Evolutionary conservation across 1,140 invertebrate species (phyloP).

Genomic region (Sarcophaga bullata): DNA sequence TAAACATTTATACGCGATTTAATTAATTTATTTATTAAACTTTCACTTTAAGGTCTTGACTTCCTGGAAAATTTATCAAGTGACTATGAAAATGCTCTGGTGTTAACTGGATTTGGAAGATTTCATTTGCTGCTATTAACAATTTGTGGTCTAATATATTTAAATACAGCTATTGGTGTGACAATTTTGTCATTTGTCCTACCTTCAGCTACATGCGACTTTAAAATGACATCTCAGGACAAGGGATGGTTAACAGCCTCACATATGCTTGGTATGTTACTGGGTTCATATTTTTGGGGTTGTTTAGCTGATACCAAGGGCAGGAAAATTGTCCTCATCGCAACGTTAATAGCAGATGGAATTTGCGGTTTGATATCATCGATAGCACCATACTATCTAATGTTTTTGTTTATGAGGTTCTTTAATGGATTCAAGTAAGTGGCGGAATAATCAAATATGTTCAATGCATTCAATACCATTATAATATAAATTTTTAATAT

Average conservation of each 20-base stretch:
- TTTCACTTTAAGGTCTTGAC: slow-evolving; percentile 49
- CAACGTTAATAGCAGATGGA: slow-evolving; percentile 81
- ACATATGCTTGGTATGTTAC: slow-evolving; percentile 87
- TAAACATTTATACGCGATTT: too few species aligned
- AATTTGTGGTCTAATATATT: slow-evolving; percentile 77
- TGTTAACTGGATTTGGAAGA: slow-evolving; percentile 77
- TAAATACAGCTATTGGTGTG: slow-evolving; percentile 83
- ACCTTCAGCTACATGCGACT: slow-evolving; percentile 80
- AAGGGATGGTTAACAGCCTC: slow-evolving; percentile 80
- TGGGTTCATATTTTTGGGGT: slow-evolving; percentile 91
- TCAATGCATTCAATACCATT: too few species aligned
- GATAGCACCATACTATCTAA: slow-evolving; percentile 77
- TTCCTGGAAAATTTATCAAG: slow-evolving; percentile 51
- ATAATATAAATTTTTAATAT: too few species aligned
- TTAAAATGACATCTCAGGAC: slow-evolving; percentile 77
- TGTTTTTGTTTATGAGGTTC: slow-evolving; percentile 82
- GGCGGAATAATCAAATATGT: background rate
- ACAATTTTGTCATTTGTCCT: slow-evolving; percentile 86
- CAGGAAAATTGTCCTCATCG: slow-evolving; percentile 78
- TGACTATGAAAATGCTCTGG: slow-evolving; percentile 54
- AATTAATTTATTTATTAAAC: too few species aligned
- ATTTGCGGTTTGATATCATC: slow-evolving; percentile 79
- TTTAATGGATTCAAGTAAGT: slow-evolving; percentile 89
- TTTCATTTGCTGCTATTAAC: slow-evolving; percentile 78
- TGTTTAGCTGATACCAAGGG: slow-evolving; percentile 86